A percentile compares a stretch with the other conserved stretches of the same genome.
These are phyloP conservation scores for Microcebus murinus DNA, from an alignment of 2,113 vertebrate genomes.

Conservation along the genomic window DNA sequence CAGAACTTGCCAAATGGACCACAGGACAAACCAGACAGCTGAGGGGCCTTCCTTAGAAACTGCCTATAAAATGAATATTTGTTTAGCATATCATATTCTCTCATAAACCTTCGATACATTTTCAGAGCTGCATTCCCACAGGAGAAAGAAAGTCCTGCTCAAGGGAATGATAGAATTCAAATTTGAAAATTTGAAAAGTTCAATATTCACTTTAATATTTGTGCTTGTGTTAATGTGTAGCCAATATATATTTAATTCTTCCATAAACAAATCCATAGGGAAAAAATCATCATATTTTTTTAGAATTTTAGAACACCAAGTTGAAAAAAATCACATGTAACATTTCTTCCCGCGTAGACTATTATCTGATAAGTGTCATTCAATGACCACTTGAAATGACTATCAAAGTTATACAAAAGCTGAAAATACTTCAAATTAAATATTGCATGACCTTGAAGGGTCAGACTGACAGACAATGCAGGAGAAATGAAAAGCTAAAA, in stretches of 20 bases:
- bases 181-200: conserved; percentile 23
- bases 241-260: not conserved
- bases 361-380: not conserved
- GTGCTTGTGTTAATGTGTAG: not conserved
- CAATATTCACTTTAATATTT: not conserved
- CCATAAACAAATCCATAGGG: not conserved
- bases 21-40: not conserved
- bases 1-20: not conserved
- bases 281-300: conserved; percentile 39
- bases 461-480: not conserved
- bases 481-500: not conserved
- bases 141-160: not conserved
- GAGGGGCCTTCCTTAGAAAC: not conserved
- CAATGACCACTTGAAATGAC: conserved; percentile 10
- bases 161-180: not conserved
- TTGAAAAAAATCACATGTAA: not conserved
- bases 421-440: not conserved
- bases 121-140: not conserved
- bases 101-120: conserved; percentile 7
- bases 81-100: conserved; percentile 9
- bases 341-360: not conserved
- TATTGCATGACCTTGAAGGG: not conserved
- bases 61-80: not conserved
- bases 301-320: not conserved
- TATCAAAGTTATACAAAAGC: not conserved